Conservation (phyloP, 2,113 vertebrate species). For the Chaenogobius annularis region DNA sequence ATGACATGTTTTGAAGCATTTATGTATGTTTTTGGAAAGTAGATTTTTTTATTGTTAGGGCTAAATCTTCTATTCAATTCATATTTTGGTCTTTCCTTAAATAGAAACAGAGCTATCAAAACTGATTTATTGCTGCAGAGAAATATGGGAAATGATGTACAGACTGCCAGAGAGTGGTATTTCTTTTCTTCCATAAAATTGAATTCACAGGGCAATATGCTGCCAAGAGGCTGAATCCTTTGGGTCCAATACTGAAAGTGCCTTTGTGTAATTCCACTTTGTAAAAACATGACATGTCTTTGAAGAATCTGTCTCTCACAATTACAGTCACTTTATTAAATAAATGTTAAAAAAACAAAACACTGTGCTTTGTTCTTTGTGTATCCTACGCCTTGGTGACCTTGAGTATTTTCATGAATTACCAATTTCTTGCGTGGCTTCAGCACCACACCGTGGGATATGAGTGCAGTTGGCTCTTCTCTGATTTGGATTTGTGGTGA, state of each 20-base stretch:
- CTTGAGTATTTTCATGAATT: slow-evolving; percentile 16
- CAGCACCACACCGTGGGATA: slow-evolving; percentile 88
- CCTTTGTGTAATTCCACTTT: slow-evolving; percentile 37
- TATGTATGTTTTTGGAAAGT: no score
- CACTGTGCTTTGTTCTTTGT: neutral
- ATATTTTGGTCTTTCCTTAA: slow-evolving; percentile 41
- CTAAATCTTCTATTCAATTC: slow-evolving; percentile 43
- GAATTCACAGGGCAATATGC: slow-evolving; percentile 46
- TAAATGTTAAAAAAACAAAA: neutral
- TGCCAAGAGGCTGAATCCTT: slow-evolving; percentile 49
- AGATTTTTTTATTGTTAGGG: slow-evolving; percentile 11
- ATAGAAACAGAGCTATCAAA: slow-evolving; percentile 31
- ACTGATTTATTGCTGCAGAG: slow-evolving; percentile 26
- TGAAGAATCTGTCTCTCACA: slow-evolving; percentile 15
- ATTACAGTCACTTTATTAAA: slow-evolving; percentile 26
- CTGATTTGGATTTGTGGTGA: slow-evolving; percentile 91
- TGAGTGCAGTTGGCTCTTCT: slow-evolving; percentile 90
- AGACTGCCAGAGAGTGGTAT: slow-evolving; percentile 33
- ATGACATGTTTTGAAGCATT: neutral
- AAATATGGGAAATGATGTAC: slow-evolving; percentile 49
- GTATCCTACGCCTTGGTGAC: neutral
- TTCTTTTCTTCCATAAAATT: slow-evolving; percentile 50
- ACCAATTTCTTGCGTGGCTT: slow-evolving; percentile 67
- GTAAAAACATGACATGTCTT: slow-evolving; percentile 40
- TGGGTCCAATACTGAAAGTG: slow-evolving; percentile 41